Base-by-base conservation (phyloP, 2,113 vertebrate genomes). In the Genyomyrus donnyi region DNA sequence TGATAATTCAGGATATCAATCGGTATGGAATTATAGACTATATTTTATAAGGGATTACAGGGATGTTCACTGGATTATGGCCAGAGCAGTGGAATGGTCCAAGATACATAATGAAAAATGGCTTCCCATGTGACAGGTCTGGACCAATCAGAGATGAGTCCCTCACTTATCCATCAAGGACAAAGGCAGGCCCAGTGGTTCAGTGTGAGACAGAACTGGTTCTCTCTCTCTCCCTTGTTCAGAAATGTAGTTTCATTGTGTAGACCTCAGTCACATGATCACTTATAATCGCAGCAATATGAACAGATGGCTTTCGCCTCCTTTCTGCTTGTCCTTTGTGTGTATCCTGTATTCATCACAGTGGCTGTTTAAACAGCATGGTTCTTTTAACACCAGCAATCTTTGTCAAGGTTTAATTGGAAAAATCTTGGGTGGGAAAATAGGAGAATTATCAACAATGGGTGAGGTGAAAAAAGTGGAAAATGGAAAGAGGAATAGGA, bases 31-130 rank as follows among this genome's bases (percentile, higher is more conserved):
- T 88, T 88, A 52, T 42, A 87, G 89, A 87, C 90, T 90, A 21
- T 85, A 89, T 56, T 90, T 88, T 21, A 85, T 58, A 11, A 77
- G 85, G 91, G 92, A 93, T 93, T 91, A 92, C 91, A 84, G 52
- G 50, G 53, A 90, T 86, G 90, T 92, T 88, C 89, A 42, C 49
- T 83, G 89, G 91, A 91, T 93, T 92, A 92, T 53, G 58, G 27
- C 89, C 89, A 91, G 74, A 88, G 62, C 88, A 86, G 45, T 48
- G 10, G 90, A 91, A 90, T 89, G 87, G 19, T 62, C 19, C 52
- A 50, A 45, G 17, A 88, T 62, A 13, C 31, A 56, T 42, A 52
- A 88, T 88, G 53, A 24, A 35, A 53, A 87, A 86, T n/a, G 84
- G 21, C 31, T 19, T 87, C 27, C 6, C 74, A 21, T 39, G 86